Evolutionary conservation across 1,140 invertebrate genomes (phyloP), one percentile per base, ranked within the genome.

Genomic region (Magallana gigas): DNA sequence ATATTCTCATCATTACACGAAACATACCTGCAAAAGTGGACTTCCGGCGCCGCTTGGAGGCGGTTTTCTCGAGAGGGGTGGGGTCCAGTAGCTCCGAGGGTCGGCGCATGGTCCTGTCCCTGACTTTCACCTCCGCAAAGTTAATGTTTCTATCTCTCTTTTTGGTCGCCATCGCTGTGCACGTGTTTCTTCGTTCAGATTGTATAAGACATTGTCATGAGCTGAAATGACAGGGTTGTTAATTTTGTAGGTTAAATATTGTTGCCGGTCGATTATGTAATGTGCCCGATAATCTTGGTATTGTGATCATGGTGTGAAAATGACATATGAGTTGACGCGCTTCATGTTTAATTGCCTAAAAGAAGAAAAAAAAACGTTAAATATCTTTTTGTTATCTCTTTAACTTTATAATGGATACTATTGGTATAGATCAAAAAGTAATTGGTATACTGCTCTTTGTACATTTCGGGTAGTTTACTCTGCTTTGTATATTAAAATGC

Each of bases 41-140:
- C 12, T 71, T 71, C 18, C 68, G 68, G 12, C 68, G 68, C 5
- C 68, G 68, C 68, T 71, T 71, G 68, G 68, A 71, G 18, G 68
- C 68, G 18, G 68, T 29, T 12, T 8, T 71, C 18, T 71, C 68
- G 11, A 71, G 12, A 11, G 68, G 68, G 36, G 68, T 71, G 68
- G 36, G 68, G 29, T 71, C 68, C 18, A 29, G 8, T 12, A 29
- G 6, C n/a, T 23, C 68, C 8, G 68, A 71, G 68, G n/a, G n/a
- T 29, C 18, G 6, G 18, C 68, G 23, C 68, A 71, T 71, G 1
- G 68, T 29, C 12, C 68, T 71, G 6, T 71, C 18, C 18, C 11
- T 18, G 11, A 71, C 23, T 36, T 18, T 9, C 68, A 71, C 5
- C 60, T 62, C 60, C 60, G 60, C n/a, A 62, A 62, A 62, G n/a